Conservation (phyloP, 2,113 vertebrate genomes). For the Pica pica region DNA sequence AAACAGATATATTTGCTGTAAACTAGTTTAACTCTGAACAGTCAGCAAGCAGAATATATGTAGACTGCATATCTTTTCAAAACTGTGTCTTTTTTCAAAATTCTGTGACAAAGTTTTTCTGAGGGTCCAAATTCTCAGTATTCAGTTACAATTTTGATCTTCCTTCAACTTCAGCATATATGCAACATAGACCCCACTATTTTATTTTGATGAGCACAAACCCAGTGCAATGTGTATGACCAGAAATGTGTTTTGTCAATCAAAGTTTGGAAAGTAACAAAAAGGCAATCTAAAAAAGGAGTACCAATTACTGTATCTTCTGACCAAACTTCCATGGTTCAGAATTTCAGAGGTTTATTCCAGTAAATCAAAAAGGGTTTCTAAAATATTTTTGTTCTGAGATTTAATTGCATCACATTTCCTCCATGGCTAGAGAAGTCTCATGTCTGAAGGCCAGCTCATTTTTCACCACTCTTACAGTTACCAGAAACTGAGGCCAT, state of each 20-base stretch:
- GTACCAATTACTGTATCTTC: neutral
- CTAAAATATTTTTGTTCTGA: neutral
- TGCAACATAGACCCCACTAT: neutral
- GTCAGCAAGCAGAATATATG: neutral
- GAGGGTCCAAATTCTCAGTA: neutral
- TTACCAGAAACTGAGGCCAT: neutral
- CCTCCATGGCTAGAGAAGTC: neutral
- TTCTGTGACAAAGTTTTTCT: neutral
- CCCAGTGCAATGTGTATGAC: neutral
- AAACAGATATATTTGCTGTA: neutral
- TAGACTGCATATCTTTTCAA: neutral
- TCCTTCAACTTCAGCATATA: neutral
- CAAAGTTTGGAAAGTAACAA: neutral
- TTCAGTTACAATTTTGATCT: neutral
- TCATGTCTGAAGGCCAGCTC: neutral
- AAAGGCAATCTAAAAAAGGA: neutral
- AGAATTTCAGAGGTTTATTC: neutral
- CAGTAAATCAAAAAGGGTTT: neutral
- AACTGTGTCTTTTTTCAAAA: neutral
- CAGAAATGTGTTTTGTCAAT: neutral
- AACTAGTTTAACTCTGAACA: neutral
- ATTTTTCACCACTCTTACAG: neutral
- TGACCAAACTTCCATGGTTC: neutral
- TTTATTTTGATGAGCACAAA: neutral
- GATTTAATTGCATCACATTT: neutral